Evolutionary conservation across 2,797 vertebrate genomes (phyloP).

Genomic region (Chiloscyllium punctatum): DNA sequence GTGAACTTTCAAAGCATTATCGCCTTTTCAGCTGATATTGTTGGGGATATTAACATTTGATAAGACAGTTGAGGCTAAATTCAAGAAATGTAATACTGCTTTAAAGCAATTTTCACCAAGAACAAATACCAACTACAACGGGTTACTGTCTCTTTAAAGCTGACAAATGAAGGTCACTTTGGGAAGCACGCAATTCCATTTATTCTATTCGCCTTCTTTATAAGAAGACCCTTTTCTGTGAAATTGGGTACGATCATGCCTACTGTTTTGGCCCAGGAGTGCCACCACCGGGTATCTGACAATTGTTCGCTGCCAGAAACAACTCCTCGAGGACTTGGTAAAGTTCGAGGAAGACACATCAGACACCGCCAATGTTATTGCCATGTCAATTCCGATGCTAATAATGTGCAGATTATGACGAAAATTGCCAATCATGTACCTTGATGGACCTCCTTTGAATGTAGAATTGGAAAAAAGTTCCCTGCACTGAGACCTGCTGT

Average conservation of each 20-base stretch:
- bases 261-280: constrained; percentile 54
- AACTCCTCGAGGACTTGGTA: constrained; percentile 75
- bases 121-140: neutral
- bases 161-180: constrained; percentile 35
- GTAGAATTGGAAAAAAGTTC: constrained; percentile 87
- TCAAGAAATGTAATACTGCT: neutral
- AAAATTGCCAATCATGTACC: constrained; percentile 99
- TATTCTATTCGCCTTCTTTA: constrained; percentile 2
- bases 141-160: constrained; percentile 27
- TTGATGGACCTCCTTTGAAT: constrained; percentile 98
- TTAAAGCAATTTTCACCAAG: neutral
- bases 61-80: constrained; percentile 12
- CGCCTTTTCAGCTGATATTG: neutral
- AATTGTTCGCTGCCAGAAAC: constrained; percentile 58
- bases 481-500: constrained; percentile 97
- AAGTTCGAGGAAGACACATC: constrained; percentile 83
- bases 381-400: constrained; percentile 98
- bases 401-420: constrained; percentile 99
- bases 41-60: neutral
- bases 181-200: constrained; percentile 21
- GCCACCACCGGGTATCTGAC: constrained; percentile 59
- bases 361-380: constrained; percentile 78
- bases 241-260: constrained; percentile 43
- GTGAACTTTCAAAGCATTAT: constrained; percentile 3
- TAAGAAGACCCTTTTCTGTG: constrained; percentile 32